Evolutionary conservation across 1,140 invertebrate genomes (phyloP).

Genomic region (Dendrolimus kikuchii): DNA sequence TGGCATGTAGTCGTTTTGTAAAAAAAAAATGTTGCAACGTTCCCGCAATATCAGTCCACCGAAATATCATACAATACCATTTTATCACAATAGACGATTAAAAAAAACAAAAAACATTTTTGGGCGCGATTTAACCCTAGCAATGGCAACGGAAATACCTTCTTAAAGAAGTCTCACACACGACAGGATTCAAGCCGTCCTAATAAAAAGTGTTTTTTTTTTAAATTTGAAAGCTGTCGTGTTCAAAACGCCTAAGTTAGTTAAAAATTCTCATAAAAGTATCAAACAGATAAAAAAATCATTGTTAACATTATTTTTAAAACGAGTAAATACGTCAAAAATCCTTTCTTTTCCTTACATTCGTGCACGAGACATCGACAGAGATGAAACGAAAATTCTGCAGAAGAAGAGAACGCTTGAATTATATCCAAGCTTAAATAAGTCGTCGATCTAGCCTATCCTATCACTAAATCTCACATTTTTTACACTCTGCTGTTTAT

Average conservation of each 20-base stretch:
- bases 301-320: conserved; percentile 29
- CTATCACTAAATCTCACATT: no score
- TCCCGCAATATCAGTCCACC: conserved; percentile 10
- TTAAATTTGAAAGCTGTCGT: conserved; percentile 8
- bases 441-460: no score
- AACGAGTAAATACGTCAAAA: conserved; percentile 61
- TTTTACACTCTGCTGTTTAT: no score
- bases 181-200: no score
- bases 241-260: no score
- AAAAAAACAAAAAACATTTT: conserved; percentile 10
- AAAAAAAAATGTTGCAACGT: neutral
- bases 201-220: conserved; percentile 3
- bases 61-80: conserved; percentile 26
- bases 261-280: no score
- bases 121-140: conserved; percentile 13
- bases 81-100: conserved; percentile 35
- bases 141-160: conserved; percentile 22
- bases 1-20: no score
- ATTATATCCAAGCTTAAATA: neutral
- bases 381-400: no score
- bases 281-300: no score
- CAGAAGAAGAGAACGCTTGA: no score
- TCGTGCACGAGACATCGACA: neutral
- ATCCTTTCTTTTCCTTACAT: conserved; percentile 22
- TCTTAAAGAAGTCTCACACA: no score